phyloP scores from a whole-genome alignment of 2,888 invertebrate species.

The Muschampia plurimacula region DNA sequence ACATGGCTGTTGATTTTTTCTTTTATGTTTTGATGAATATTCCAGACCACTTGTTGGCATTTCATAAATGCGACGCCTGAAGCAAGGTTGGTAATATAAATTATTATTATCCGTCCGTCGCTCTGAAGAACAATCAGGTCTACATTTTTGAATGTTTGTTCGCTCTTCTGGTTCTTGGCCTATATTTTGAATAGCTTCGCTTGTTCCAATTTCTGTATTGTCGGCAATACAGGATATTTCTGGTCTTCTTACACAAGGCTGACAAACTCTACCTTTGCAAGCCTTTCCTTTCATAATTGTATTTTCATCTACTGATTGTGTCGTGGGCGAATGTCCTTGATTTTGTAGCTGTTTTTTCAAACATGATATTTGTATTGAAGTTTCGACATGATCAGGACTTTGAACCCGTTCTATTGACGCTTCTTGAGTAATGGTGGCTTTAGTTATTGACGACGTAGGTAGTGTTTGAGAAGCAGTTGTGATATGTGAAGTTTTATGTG shows the following conservation, averaged over 20 bases:
- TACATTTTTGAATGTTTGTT: background rate
- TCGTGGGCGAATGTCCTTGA: background rate
- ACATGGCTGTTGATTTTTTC: slow-evolving; percentile 1
- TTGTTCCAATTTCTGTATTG: slow-evolving; percentile 1
- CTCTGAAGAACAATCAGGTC: slow-evolving; percentile 6
- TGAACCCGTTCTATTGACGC: background rate
- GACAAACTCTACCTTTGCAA: background rate
- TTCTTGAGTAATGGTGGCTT: slow-evolving; percentile 11
- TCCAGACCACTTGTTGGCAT: slow-evolving; percentile 5
- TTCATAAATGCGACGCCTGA: slow-evolving; percentile 15
- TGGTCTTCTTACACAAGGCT: slow-evolving; percentile 11
- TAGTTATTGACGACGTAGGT: background rate
- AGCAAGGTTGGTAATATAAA: slow-evolving; percentile 21
- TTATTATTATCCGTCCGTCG: background rate
- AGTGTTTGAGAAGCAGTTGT: slow-evolving; percentile 27
- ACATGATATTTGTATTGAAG: slow-evolving; percentile 1
- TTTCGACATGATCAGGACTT: background rate
- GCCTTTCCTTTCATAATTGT: background rate
- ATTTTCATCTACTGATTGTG: background rate
- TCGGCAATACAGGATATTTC: background rate
- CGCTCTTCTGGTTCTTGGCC: background rate
- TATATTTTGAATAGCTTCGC: slow-evolving; percentile 8
- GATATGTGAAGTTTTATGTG: background rate
- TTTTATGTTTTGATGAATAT: slow-evolving; percentile 13
- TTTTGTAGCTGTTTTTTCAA: slow-evolving; percentile 1